Evolutionary conservation across 2,888 invertebrate species (phyloP).

Genomic region (Uloborus plumipes): DNA sequence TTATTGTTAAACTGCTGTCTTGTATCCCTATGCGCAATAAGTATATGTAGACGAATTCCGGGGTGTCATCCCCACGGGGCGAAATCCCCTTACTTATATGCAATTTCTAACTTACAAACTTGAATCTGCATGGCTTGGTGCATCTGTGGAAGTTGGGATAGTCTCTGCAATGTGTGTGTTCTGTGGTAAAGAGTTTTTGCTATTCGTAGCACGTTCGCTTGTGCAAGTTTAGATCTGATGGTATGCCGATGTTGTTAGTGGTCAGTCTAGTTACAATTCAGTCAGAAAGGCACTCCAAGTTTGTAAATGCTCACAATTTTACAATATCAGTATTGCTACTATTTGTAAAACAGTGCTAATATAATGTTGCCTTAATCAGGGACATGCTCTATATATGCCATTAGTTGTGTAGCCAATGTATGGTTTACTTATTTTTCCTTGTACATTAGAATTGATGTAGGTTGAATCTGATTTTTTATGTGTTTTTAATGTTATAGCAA

Average conservation of each 20-base stretch:
- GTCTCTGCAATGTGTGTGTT: conserved; percentile 33
- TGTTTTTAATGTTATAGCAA: conserved; percentile 60
- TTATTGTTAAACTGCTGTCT: conserved; percentile 60
- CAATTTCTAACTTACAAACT: conserved; percentile 56
- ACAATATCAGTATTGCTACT: conserved; percentile 65
- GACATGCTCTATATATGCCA: conserved; percentile 59
- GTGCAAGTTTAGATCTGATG: conserved; percentile 30
- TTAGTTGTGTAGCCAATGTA: conserved; percentile 60
- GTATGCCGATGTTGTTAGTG: conserved; percentile 40
- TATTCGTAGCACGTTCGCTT: conserved; percentile 25
- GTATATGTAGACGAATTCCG: conserved; percentile 56
- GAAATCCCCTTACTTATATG: conserved; percentile 47
- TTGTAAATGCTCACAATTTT: conserved; percentile 64
- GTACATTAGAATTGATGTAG: conserved; percentile 56
- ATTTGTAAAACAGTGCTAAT: conserved; percentile 64
- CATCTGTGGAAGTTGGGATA: conserved; percentile 36
- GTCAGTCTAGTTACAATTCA: conserved; percentile 3
- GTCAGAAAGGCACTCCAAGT: conserved; percentile 53
- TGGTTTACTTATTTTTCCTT: conserved; percentile 38
- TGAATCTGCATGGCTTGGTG: conserved; percentile 61
- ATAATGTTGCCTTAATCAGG: conserved; percentile 64
- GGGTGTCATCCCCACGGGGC: conserved; percentile 31
- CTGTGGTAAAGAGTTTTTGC: conserved; percentile 24
- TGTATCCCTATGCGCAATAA: conserved; percentile 59
- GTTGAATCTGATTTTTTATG: conserved; percentile 50